phyloP scores from a whole-genome alignment of 2,113 vertebrate species.

The Bettongia penicillata region DNA sequence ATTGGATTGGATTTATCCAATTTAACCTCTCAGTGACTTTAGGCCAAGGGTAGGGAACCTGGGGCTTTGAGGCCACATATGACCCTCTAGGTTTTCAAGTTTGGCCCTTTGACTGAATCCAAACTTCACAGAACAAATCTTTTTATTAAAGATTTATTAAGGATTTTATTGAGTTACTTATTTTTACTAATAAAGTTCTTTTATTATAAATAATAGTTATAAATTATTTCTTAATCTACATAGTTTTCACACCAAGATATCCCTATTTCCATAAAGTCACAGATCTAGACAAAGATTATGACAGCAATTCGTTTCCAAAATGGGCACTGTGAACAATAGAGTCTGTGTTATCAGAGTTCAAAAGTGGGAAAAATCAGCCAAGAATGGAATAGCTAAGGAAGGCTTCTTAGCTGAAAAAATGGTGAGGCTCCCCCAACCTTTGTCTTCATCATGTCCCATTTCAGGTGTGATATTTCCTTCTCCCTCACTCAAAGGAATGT shows the following conservation, averaged over 20 bases:
- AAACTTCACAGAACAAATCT: too few relatives aligned
- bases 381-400: neutral
- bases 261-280: neutral
- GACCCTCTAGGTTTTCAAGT: too few relatives aligned
- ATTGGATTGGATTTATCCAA: neutral
- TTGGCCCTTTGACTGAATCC: too few relatives aligned
- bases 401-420: neutral
- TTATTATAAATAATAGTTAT: too few relatives aligned
- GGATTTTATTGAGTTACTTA: too few relatives aligned
- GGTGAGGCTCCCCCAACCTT: neutral
- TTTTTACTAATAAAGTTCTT: too few relatives aligned
- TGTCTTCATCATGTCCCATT: neutral
- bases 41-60: too few relatives aligned
- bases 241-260: neutral
- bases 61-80: too few relatives aligned
- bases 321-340: neutral
- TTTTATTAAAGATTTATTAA: too few relatives aligned
- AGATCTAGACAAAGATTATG: neutral
- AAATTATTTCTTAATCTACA: neutral
- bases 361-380: neutral
- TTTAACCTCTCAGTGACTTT: neutral
- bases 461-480: conserved; percentile 2
- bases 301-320: neutral
- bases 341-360: neutral
- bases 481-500: neutral